Base-by-base conservation (phyloP, 2,113 vertebrate genomes). In the Trochalopteron elliotii region DNA sequence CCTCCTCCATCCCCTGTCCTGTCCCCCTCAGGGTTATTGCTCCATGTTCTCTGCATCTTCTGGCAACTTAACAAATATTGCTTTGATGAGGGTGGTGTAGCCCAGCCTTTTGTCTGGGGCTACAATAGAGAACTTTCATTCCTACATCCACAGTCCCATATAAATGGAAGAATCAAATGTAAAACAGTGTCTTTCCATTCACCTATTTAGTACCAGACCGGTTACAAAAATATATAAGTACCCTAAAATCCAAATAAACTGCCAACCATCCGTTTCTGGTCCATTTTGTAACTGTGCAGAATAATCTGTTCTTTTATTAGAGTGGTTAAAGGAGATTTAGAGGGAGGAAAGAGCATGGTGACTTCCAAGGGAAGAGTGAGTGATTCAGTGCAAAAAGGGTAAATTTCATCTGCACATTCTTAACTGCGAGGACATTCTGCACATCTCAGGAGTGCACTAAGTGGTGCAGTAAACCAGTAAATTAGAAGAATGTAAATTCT, bases 401-500 rank as follows among this genome's bases (percentile, higher is more conserved):
- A 93, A 98, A 98, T 98, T 98, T 98, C 93, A 95, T 97, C 97
- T 96, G 98, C 96, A 97, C 97, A 97, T 98, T 98, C 97, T 98
- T 98, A 95, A 95, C 98, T 96, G 96, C 45, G 97, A 98, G 98
- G 98, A 98, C 98, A 98, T 97, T 98, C 97, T 97, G 98, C 97
- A 97, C 98, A 98, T 98, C 98, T 98, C 97, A 97, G 97, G 97
- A 98, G 94, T 98, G 97, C 97, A 98, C 97, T 98, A 98, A 98
- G 97, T 98, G 98, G 94, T 98, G 98, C 98, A 93, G 98, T 98
- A 98, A 98, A 98, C 98, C 98, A 98, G 98, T 98, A 98, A 98
- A 98, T 98, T 98, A 98, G 98, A 98, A 98, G 98, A 98, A 98
- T 98, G 98, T 98, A 98, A 98, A 98, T 98, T 98, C 98, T 98